Evolutionary conservation across 2,888 invertebrate species (phyloP).

Genomic region (Smittia aterrima): DNA sequence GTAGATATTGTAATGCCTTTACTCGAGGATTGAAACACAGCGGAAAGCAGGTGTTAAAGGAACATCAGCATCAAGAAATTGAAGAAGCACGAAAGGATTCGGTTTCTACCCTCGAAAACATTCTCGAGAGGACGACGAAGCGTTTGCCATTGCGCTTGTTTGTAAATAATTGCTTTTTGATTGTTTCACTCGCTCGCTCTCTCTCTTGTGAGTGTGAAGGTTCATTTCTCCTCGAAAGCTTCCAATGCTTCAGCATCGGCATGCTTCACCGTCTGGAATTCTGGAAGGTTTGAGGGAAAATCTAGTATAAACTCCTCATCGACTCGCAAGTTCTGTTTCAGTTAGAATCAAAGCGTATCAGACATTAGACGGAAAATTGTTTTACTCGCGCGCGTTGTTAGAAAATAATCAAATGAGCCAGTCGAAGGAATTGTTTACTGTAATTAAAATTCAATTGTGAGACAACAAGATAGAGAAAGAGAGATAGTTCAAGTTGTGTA

Average conservation of each 20-base stretch:
- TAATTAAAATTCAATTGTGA: slow-evolving; percentile 7
- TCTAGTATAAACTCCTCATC: slow-evolving; percentile 7
- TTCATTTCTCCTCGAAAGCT: not conserved
- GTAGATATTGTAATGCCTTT: slow-evolving; percentile 3
- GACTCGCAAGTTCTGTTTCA: not conserved
- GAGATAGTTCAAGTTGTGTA: not conserved
- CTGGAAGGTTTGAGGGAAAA: slow-evolving; percentile 20
- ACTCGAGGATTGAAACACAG: slow-evolving; percentile 32
- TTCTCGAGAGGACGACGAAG: not conserved
- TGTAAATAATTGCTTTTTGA: slow-evolving; percentile 42
- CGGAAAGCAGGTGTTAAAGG: slow-evolving; percentile 31
- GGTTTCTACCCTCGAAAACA: not conserved
- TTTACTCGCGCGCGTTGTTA: slow-evolving; percentile 3
- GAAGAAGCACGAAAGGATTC: not conserved
- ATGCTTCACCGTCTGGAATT: not conserved
- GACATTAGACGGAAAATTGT: slow-evolving; percentile 13
- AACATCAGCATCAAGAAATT: not conserved
- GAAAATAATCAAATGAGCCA: slow-evolving; percentile 4
- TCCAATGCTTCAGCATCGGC: not conserved
- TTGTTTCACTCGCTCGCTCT: slow-evolving; percentile 38
- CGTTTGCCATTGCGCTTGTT: slow-evolving; percentile 37
- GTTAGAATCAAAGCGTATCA: not conserved
- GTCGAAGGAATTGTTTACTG: not conserved
- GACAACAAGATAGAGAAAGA: not conserved
- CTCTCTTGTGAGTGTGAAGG: not conserved